Conservation (phyloP, 2,888 invertebrate species). For the Morpho deidamia region DNA sequence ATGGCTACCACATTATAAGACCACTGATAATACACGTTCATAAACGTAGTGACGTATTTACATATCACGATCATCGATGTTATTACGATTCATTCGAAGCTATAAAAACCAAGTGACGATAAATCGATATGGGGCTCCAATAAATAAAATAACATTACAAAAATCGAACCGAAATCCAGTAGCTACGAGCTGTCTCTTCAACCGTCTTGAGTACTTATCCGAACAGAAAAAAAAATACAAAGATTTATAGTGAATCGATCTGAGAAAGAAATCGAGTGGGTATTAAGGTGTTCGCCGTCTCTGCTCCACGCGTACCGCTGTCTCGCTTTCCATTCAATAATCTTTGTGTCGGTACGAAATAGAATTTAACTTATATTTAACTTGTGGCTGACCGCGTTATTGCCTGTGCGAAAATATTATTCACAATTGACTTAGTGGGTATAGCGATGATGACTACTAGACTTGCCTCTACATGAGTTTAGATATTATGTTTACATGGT, state of each 20-base stretch:
- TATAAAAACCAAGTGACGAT: slow-evolving; percentile 44
- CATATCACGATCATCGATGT: slow-evolving; percentile 23
- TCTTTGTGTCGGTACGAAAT: slow-evolving; percentile 38
- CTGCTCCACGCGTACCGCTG: slow-evolving; percentile 25
- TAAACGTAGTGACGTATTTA: too few relatives aligned
- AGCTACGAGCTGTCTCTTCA: slow-evolving; percentile 53
- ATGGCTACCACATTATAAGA: too few relatives aligned
- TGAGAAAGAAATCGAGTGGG: slow-evolving; percentile 54
- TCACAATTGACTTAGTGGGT: too few relatives aligned
- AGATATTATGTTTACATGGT: too few relatives aligned
- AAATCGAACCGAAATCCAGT: slow-evolving; percentile 51
- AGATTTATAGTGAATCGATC: slow-evolving; percentile 70
- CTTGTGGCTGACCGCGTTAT: slow-evolving; percentile 43
- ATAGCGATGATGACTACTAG: too few relatives aligned
- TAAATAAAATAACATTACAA: slow-evolving; percentile 41
- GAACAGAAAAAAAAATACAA: slow-evolving; percentile 42
- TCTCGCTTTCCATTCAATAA: slow-evolving; percentile 48
- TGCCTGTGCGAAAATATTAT: background rate
- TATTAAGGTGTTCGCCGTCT: slow-evolving; percentile 39
- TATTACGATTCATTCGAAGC: slow-evolving; percentile 44
- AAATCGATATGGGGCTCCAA: slow-evolving; percentile 40
- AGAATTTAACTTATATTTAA: slow-evolving; percentile 55
- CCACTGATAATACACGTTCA: too few relatives aligned
- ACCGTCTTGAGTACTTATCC: slow-evolving; percentile 45
- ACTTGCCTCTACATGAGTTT: too few relatives aligned